Conservation (phyloP, 1,140 invertebrate species). For the Proales similis region DNA sequence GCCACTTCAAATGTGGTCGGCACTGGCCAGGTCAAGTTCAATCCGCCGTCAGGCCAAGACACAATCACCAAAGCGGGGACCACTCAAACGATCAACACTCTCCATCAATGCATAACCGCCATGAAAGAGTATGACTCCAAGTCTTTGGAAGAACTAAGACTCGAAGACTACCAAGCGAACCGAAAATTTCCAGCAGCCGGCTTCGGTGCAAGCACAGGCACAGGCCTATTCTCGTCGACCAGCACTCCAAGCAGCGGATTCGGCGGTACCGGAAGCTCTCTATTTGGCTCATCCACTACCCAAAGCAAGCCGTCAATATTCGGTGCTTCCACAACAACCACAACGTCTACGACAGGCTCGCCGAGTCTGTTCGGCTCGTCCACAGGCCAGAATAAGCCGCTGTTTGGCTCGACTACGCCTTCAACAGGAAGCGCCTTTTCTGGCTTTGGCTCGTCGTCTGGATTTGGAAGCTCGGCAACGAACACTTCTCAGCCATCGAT, state of each 20-base stretch:
- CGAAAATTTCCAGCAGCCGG: slow-evolving; percentile 63
- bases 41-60: slow-evolving; percentile 74
- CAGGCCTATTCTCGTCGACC: slow-evolving; percentile 22
- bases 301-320: background rate
- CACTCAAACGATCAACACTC: slow-evolving; percentile 72
- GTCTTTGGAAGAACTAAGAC: slow-evolving; percentile 73
- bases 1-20: slow-evolving; percentile 41
- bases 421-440: no score
- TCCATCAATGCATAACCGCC: slow-evolving; percentile 87
- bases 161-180: slow-evolving; percentile 83
- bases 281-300: slow-evolving; percentile 16
- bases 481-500: no score
- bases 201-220: slow-evolving; percentile 42
- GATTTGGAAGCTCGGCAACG: no score
- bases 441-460: no score
- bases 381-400: background rate
- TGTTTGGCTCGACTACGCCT: background rate
- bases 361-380: background rate
- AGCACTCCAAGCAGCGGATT: slow-evolving; percentile 18
- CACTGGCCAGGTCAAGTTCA: slow-evolving; percentile 70
- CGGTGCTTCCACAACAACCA: slow-evolving; percentile 40
- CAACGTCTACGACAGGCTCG: background rate
- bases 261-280: slow-evolving; percentile 12
- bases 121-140: slow-evolving; percentile 96
- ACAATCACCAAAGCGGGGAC: slow-evolving; percentile 75